Conservation (phyloP, 2,113 vertebrate genomes). For the Amazona guildingii region DNA sequence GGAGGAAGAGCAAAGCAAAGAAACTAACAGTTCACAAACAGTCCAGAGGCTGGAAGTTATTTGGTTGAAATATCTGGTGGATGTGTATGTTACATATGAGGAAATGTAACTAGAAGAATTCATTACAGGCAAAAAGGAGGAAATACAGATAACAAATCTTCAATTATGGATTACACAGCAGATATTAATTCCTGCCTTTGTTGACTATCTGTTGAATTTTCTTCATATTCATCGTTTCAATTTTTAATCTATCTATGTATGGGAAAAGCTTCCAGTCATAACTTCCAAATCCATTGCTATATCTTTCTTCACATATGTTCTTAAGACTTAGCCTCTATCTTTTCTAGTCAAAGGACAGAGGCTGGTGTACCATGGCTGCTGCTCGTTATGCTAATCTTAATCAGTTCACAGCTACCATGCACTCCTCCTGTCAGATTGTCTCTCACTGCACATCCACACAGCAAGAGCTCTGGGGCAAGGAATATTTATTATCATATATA, state of each 20-base stretch:
- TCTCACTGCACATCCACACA: neutral
- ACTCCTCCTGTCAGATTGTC: neutral
- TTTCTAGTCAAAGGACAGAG: neutral
- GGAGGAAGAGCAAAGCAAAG: neutral
- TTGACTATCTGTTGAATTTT: neutral
- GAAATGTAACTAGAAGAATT: neutral
- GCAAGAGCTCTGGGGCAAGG: neutral
- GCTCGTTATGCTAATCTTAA: constrained; percentile 9
- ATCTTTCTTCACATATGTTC: neutral
- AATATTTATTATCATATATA: neutral
- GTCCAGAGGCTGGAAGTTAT: neutral
- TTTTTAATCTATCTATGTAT: neutral
- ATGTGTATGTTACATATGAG: neutral
- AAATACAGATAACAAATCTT: neutral
- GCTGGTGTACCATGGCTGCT: neutral
- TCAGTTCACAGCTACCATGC: neutral
- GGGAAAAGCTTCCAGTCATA: neutral
- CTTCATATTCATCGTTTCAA: neutral
- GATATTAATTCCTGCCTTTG: neutral
- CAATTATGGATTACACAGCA: neutral
- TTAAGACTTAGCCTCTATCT: neutral
- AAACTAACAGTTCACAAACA: neutral
- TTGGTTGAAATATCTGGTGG: neutral
- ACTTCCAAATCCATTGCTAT: neutral
- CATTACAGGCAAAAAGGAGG: neutral